Conservation (phyloP, 2,113 vertebrate species). For the Microcebus ravelobensis region DNA sequence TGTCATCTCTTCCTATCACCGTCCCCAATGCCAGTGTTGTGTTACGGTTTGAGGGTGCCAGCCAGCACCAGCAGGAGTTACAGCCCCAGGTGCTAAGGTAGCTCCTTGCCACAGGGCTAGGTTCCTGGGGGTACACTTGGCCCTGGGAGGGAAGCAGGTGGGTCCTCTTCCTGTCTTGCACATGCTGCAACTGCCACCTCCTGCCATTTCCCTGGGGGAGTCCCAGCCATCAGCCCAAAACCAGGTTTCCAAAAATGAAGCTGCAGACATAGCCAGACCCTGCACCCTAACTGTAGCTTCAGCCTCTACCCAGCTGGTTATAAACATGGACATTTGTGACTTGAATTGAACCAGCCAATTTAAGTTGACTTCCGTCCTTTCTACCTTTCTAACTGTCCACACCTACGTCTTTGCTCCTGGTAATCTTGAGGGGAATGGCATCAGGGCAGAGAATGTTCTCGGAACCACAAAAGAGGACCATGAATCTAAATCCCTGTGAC, state of each 20-base stretch:
- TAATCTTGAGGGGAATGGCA: background rate
- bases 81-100: background rate
- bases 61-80: background rate
- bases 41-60: background rate
- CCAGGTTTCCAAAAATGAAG: background rate
- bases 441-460: background rate
- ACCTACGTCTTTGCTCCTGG: background rate
- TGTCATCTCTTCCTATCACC: background rate
- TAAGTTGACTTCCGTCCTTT: background rate
- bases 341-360: background rate
- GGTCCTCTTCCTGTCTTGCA: background rate
- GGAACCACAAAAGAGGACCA: background rate
- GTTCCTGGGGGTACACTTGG: background rate
- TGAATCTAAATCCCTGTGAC: background rate
- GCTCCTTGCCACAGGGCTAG: background rate
- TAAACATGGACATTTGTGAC: background rate
- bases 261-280: background rate
- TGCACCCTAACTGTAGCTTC: background rate
- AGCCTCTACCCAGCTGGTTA: background rate
- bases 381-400: background rate
- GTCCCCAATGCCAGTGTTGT: background rate
- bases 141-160: background rate
- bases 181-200: background rate
- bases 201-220: accelerated
- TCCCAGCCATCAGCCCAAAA: background rate